Evolutionary conservation across 2,888 invertebrate species (phyloP), one percentile per base, ranked within the genome.

Genomic region (Agrochola lychnidis): DNA sequence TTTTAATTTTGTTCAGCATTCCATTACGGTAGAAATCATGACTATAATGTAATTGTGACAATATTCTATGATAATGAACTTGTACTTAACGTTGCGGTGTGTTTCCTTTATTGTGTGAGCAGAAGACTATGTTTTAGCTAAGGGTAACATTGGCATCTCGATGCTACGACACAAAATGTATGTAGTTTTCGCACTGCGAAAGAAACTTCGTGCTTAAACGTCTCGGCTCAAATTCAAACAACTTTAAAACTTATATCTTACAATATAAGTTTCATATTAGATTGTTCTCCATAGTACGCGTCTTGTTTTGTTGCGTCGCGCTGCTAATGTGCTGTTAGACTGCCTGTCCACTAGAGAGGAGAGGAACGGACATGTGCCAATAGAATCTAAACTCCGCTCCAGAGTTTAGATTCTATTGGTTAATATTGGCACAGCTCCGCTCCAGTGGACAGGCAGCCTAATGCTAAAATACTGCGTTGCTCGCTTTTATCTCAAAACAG

Each of bases 41-140:
- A 66, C 76, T 70, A 66, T 22, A 81, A 70, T 57, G 82, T 62
- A 83, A 83, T 76, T 63, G n/a, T 59, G 82, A 82, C 82, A 79
- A 79, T 82, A 83, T 73, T 84, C 12, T 82, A 76, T 72, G 36
- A 77, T 81, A 81, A 72, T 69, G 48, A 76, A 64, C 45, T 69
- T 76, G 25, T 82, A 76, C 19, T 64, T 82, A 76, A 48, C 7
- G 42, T 74, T 56, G 42, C n/a, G 36, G 70, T 63, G 36, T 75
- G 56, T n/a, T 57, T 63, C n/a, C 22, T 81, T 63, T 66, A 42
- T 30, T 67, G 19, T 25, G 22, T 51, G 25, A 30, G 14, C 40
- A 36, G 36, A 40, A 45, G 25, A 25, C 25, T 61, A 16, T 36
- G 16, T 62, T 61, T 61, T 25, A 22, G 22, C n/a, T n/a, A 36